Percentiles rank a stretch among this genome's conserved stretches.
phyloP scores from a whole-genome alignment of 2,797 vertebrate species.

The Aplochiton taeniatus region DNA sequence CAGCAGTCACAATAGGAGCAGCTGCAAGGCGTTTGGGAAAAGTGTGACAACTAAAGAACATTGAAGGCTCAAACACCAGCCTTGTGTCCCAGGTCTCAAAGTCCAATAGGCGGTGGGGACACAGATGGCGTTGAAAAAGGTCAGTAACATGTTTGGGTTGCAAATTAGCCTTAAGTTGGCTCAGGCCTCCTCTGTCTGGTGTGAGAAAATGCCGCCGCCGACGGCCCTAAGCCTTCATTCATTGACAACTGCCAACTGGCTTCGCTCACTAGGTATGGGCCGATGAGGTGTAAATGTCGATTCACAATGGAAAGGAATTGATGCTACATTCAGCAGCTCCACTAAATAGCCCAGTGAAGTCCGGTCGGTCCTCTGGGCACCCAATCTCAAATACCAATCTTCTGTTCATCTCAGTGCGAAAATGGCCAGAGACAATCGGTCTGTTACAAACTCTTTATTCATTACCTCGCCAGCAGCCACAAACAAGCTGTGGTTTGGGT shows the following conservation, averaged over 20 bases:
- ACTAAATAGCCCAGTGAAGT: no score
- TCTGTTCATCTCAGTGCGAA: constrained; percentile 24
- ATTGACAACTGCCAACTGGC: neutral
- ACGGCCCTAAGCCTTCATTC: constrained; percentile 1
- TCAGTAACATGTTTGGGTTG: constrained; percentile 69
- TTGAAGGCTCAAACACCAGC: constrained; percentile 61
- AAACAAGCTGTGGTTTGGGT: constrained; percentile 57
- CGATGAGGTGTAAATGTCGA: neutral
- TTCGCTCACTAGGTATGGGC: neutral
- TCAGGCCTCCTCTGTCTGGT: constrained; percentile 44
- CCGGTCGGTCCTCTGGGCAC: no score
- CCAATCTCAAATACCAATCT: constrained; percentile 10
- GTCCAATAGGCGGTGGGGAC: constrained; percentile 53
- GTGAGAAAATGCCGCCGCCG: constrained; percentile 49
- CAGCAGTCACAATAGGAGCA: constrained; percentile 75
- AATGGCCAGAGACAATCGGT: constrained; percentile 17
- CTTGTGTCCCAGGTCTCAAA: constrained; percentile 54
- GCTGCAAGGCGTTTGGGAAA: constrained; percentile 86
- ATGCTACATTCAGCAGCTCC: no score
- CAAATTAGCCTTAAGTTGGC: constrained; percentile 73
- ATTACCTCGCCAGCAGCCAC: constrained; percentile 46
- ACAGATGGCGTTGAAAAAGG: constrained; percentile 53
- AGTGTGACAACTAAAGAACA: constrained; percentile 75
- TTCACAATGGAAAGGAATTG: neutral
- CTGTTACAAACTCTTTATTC: constrained; percentile 51